Percentiles rank a stretch among this genome's conserved stretches.
These are phyloP conservation scores for Haemorhous mexicanus DNA, from an alignment of 2,113 vertebrate genomes.

Conservation along the genomic window DNA sequence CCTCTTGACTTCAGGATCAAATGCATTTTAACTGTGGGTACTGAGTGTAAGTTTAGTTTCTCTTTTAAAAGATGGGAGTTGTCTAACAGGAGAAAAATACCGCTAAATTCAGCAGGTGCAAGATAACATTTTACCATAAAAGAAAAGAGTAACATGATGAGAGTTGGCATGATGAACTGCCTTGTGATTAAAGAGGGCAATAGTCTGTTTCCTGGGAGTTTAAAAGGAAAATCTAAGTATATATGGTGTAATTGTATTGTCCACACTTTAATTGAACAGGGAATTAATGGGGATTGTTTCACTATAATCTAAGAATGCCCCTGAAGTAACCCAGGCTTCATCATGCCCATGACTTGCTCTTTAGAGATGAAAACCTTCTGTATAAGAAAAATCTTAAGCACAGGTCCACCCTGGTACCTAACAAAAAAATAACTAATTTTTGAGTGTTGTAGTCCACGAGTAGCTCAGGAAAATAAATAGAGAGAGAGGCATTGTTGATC, in stretches of 20 bases:
- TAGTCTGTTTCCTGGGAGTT: background rate
- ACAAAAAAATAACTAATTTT: background rate
- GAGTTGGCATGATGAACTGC: background rate
- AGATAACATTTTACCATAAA: background rate
- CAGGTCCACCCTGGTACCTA: background rate
- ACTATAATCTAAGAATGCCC: background rate
- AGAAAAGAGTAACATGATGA: background rate
- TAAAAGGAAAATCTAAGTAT: background rate
- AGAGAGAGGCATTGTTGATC: background rate
- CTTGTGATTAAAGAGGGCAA: background rate
- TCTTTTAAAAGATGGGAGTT: background rate
- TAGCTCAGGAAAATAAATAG: background rate
- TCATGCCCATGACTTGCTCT: background rate
- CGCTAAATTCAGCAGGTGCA: background rate
- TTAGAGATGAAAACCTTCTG: background rate
- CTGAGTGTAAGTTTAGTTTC: background rate
- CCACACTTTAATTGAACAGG: background rate
- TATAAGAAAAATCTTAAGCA: background rate
- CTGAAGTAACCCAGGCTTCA: background rate
- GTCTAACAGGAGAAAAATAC: background rate
- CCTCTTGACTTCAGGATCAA: background rate
- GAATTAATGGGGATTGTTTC: background rate
- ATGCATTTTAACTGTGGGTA: background rate
- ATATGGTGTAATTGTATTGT: background rate
- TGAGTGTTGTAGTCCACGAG: background rate